Percentiles rank a stretch among this genome's conserved stretches.
Evolutionary conservation across 2,888 invertebrate genomes (phyloP).

Genomic region (Leucophora obtusa): DNA sequence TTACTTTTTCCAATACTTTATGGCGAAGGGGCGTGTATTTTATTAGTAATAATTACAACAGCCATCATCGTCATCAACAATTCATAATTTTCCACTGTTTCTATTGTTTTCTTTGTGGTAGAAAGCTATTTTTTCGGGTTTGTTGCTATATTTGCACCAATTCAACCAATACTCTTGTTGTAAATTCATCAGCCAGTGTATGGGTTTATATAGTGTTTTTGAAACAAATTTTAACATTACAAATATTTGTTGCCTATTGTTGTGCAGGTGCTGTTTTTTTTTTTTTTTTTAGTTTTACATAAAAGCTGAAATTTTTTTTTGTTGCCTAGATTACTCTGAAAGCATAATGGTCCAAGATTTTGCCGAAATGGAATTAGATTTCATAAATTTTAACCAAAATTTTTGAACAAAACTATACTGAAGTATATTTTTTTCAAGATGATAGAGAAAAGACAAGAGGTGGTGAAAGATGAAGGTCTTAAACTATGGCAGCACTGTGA

Average conservation of each 20-base stretch:
- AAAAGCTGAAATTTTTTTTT: background rate
- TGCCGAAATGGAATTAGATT: no score
- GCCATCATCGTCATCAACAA: constrained; percentile 17
- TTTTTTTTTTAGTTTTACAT: constrained; percentile 28
- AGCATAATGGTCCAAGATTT: background rate
- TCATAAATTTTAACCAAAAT: no score
- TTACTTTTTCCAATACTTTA: background rate
- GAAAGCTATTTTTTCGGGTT: background rate
- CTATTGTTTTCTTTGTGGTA: background rate
- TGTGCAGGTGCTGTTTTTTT: constrained; percentile 9
- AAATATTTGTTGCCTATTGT: constrained; percentile 18
- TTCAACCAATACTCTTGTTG: background rate
- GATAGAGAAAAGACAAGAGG: no score
- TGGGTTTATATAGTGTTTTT: background rate
- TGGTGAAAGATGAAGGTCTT: no score
- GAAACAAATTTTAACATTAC: constrained; percentile 32
- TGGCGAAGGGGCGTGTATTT: background rate
- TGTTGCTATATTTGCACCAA: background rate
- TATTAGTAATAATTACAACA: constrained; percentile 32
- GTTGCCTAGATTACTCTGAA: background rate
- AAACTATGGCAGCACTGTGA: no score
- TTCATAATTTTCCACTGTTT: constrained; percentile 18
- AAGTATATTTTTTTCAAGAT: no score
- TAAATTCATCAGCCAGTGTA: background rate
- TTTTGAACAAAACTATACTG: no score